Percentiles rank a stretch among this genome's conserved stretches.
Conservation (phyloP, 2,113 vertebrate genomes). For the Spilogale gracilis region DNA sequence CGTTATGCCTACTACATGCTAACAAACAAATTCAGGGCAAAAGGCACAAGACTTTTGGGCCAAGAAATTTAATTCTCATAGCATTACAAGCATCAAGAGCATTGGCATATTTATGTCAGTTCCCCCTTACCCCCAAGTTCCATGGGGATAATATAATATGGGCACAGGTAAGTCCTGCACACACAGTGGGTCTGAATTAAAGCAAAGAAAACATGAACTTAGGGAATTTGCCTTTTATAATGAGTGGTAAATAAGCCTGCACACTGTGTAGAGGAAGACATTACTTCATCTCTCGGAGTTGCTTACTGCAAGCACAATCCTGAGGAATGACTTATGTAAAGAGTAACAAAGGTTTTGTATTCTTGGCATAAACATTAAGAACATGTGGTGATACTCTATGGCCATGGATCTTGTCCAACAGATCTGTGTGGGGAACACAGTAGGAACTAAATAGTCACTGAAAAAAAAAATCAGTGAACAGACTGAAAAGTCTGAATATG, state of each 20-base stretch:
- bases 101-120: not conserved
- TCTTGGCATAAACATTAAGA: not conserved
- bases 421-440: not conserved
- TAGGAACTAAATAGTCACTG: conserved; percentile 2
- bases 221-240: not conserved
- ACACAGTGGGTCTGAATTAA: not conserved
- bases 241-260: not conserved
- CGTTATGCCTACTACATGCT: not conserved
- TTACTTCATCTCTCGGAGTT: not conserved
- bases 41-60: not conserved
- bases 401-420: not conserved
- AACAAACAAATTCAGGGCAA: not conserved
- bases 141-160: no score
- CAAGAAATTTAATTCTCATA: not conserved
- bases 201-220: not conserved
- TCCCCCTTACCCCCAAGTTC: not conserved
- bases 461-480: conserved; percentile 5
- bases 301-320: not conserved
- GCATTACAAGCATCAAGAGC: not conserved
- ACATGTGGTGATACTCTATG: not conserved
- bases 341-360: not conserved
- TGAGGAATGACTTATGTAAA: not conserved
- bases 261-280: not conserved
- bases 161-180: not conserved
- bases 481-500: not conserved